Percentiles rank a stretch among this genome's conserved stretches.
Conservation (phyloP, 1,140 invertebrate genomes). For the Diachasma alloeum region DNA sequence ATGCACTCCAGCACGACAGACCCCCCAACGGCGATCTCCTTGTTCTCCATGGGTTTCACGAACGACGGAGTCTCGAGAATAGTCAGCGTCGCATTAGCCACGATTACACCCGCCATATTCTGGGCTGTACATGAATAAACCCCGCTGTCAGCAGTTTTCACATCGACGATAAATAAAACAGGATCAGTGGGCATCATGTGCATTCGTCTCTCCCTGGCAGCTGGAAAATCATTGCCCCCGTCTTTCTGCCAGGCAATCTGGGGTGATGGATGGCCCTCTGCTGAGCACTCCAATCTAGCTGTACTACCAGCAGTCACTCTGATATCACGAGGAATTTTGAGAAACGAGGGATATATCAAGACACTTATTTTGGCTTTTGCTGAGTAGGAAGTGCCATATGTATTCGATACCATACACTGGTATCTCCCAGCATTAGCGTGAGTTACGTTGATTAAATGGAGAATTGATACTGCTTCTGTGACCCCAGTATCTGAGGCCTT, state of each 20-base stretch:
- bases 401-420: conserved; percentile 92
- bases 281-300: conserved; percentile 91
- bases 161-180: conserved; percentile 90
- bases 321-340: conserved; percentile 85
- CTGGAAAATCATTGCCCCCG: conserved; percentile 94
- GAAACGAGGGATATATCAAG: conserved; percentile 85
- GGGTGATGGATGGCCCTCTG: conserved; percentile 86
- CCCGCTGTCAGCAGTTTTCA: conserved; percentile 87
- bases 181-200: conserved; percentile 92
- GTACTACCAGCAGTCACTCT: conserved; percentile 84
- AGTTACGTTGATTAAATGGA: conserved; percentile 77
- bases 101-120: conserved; percentile 86
- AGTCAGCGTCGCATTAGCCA: conserved; percentile 88
- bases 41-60: conserved; percentile 84
- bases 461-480: conserved; percentile 71
- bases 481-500: conserved; percentile 62
- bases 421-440: conserved; percentile 85
- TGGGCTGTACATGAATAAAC: conserved; percentile 93
- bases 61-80: conserved; percentile 88
- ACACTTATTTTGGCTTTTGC: conserved; percentile 86
- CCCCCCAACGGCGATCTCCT: conserved; percentile 79
- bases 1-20: conserved; percentile 89
- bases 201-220: conserved; percentile 91
- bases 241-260: conserved; percentile 94
- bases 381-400: conserved; percentile 90